Evolutionary conservation across 2,113 vertebrate genomes (phyloP), one percentile per base, ranked within the genome.

Genomic region (Xenopus laevis): DNA sequence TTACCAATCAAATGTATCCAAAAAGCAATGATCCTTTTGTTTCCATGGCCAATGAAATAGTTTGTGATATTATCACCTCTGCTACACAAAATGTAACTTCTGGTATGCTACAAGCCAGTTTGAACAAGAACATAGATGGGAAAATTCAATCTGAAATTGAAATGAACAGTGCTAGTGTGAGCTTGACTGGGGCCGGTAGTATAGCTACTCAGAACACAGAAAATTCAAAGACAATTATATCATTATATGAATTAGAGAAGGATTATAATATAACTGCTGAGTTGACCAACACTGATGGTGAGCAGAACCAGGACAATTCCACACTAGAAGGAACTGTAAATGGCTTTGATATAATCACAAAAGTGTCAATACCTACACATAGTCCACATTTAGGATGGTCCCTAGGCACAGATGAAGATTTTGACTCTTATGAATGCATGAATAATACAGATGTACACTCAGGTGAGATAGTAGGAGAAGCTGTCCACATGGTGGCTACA

Each of bases 41-140:
- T 68, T 71, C 85, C 44, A 84, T 80, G 84, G 84, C 87, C 30
- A 85, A 82, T 73, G 79, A 87, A 80, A 84, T 89, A 80, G 83
- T 87, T 76, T 83, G 81, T 83, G 81, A 85, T 63, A 83, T 87
- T 72, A 84, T 91, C 86, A 81, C 65, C 69, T 80, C 82, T 76
- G 89, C 82, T 78, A 82, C 81, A 79, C 81, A 89, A 79, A 80
- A 81, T 15, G 10, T 90, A 71, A 15, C 13, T 79, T 72, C 65
- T 64, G 53, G 0, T 45, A 64, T 71, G 67, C 1, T 59, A 65
- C 84, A 27, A 67, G 13, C n/a, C 20, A 74, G 33, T 40, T 40
- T 40, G 64, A 79, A 10, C 16, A 0, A 17, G 77, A 77, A 64
- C 78, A 80, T 62, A 79, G 60, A 78, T 64, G 21, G 63, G 45